phyloP scores from a whole-genome alignment of 2,113 vertebrate genomes.

The Bucco capensis region DNA sequence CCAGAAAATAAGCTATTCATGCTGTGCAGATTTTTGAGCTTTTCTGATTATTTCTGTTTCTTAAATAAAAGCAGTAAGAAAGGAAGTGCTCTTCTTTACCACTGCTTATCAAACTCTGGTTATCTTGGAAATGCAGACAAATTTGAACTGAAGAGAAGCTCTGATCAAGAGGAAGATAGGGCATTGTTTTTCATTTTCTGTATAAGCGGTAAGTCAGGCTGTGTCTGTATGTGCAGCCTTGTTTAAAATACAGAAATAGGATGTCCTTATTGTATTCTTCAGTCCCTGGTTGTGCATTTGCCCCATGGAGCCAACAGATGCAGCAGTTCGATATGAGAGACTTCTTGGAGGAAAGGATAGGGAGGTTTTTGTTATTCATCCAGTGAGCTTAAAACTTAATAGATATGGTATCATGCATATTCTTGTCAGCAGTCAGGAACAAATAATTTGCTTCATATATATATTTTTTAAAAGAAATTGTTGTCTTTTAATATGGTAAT shows the following conservation, averaged over 20 bases:
- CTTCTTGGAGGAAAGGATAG: not conserved
- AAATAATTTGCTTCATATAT: not conserved
- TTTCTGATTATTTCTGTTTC: not conserved
- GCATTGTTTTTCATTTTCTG: not conserved
- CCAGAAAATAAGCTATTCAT: not conserved
- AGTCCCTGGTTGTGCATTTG: not conserved
- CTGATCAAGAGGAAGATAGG: not conserved
- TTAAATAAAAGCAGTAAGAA: not conserved
- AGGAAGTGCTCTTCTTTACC: not conserved
- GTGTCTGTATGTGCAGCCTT: not conserved
- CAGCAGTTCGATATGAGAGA: not conserved
- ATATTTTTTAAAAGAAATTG: not conserved
- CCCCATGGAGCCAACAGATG: not conserved
- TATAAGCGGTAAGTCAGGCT: not conserved
- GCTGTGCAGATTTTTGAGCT: not conserved
- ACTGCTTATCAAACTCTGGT: not conserved
- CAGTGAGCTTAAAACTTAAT: not conserved
- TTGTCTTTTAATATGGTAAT: not conserved
- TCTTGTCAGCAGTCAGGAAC: not conserved
- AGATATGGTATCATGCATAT: fast-evolving
- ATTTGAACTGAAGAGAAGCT: not conserved
- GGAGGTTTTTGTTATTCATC: not conserved
- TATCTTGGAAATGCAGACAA: not conserved
- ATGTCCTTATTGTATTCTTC: not conserved
- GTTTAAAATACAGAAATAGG: not conserved